Base-by-base conservation (phyloP, 2,888 invertebrate species). In the Phortica okadai region DNA sequence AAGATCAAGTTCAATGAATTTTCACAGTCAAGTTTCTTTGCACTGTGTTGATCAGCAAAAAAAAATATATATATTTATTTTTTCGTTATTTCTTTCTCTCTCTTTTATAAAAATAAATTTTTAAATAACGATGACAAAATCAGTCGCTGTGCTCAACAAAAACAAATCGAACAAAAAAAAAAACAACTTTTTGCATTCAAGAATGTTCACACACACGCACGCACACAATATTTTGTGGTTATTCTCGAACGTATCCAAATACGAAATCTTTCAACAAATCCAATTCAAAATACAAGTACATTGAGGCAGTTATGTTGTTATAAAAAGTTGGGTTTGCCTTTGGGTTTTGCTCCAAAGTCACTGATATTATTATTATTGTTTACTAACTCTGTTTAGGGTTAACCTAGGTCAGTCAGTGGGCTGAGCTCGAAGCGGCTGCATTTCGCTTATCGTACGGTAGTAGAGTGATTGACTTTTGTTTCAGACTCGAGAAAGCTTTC, bases 41-140 rank as follows among this genome's bases (percentile, higher is more conserved):
- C 80, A 80, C 77, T 69, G 42, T 21, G 5, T 2, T 77, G 70
- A 67, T 62, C 66, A 74, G 75, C 74, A 76, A 16, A 62, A 67
- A 74, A 69, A 77, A 77, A 79, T 72, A 66, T 56, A 70, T 58
- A 70, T 16, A 67, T 67, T 67, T 62, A 6, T 56, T 6, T 54
- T 56, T 56, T n/a, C 16, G n/a, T 56, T 56, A 6, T 56, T 74
- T 50, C 73, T 75, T 79, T 81, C 78, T 80, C 77, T 80, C 72
- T 76, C 73, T 82, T 66, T 85, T 62, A 78, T 82, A 78, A 69
- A 78, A 76, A 79, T 78, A 77, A 73, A 78, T 87, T 90, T 81
- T 87, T 88, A 90, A 89, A 90, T 89, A 89, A 87, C 89, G 90
- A 89, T 89, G 89, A 89, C 89, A 89, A 88, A 88, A 89, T 90